These are phyloP conservation scores for Diadromus collaris DNA, from an alignment of 2,888 invertebrate species.

Conservation along the genomic window DNA sequence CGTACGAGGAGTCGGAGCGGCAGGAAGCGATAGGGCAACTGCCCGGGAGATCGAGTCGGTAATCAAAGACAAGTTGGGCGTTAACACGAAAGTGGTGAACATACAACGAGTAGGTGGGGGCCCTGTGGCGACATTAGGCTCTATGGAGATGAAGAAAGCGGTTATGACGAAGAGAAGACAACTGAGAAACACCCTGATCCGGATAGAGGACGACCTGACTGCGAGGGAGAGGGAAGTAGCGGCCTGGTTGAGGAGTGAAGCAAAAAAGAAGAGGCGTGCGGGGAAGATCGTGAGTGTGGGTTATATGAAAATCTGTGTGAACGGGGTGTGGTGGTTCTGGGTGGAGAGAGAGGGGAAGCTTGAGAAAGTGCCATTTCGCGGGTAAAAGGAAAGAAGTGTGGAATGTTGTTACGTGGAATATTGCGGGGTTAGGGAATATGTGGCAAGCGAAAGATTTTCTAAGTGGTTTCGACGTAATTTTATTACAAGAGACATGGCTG, in stretches of 20 bases:
- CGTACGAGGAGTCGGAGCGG: no score
- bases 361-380: neutral
- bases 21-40: no score
- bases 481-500: no score
- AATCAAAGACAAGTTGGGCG: neutral
- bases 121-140: neutral
- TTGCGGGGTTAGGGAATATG: no score
- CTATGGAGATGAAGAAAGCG: conserved; percentile 15
- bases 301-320: neutral
- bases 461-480: no score
- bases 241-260: conserved; percentile 16
- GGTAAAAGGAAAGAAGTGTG: neutral
- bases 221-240: conserved; percentile 23
- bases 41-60: neutral
- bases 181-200: neutral
- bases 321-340: neutral
- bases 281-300: conserved; percentile 1
- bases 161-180: neutral
- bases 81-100: neutral
- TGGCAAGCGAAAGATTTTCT: no score
- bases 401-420: no score
- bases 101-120: neutral
- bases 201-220: conserved; percentile 34
- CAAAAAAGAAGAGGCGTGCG: neutral
- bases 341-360: neutral